Evolutionary conservation across 1,140 invertebrate species (phyloP).

Genomic region (Oppia nitens): DNA sequence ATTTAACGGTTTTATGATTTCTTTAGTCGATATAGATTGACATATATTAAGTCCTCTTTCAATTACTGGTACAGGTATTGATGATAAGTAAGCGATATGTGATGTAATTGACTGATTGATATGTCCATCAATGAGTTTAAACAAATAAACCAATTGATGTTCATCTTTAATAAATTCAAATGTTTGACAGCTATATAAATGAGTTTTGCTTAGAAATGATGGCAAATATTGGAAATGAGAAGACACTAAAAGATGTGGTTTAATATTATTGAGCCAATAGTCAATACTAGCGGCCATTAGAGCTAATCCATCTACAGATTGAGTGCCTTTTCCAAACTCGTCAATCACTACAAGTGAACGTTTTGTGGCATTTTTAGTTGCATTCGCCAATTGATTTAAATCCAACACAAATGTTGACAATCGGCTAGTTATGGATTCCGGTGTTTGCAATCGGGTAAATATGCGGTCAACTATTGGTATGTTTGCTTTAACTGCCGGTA

Average conservation of each 20-base stretch:
- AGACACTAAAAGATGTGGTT: slow-evolving; percentile 54
- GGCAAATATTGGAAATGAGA: slow-evolving; percentile 54
- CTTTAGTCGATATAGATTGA: not conserved
- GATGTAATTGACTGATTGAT: slow-evolving; percentile 38
- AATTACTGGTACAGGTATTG: slow-evolving; percentile 29
- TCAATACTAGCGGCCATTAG: slow-evolving; percentile 46
- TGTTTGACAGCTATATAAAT: slow-evolving; percentile 11
- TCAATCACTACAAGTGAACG: slow-evolving; percentile 64
- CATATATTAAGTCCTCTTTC: slow-evolving; percentile 20
- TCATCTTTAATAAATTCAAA: slow-evolving; percentile 36
- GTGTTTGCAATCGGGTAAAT: slow-evolving; percentile 48
- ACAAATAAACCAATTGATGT: slow-evolving; percentile 41
- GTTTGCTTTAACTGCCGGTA: slow-evolving; percentile 54
- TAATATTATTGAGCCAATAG: slow-evolving; percentile 39
- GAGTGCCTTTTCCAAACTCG: slow-evolving; percentile 79
- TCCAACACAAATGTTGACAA: slow-evolving; percentile 73
- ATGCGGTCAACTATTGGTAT: slow-evolving; percentile 54
- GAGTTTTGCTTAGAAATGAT: slow-evolving; percentile 25
- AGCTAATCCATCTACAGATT: slow-evolving; percentile 50
- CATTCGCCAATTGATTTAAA: slow-evolving; percentile 56
- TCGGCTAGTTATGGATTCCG: slow-evolving; percentile 55
- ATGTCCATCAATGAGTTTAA: slow-evolving; percentile 36
- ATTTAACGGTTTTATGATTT: not conserved
- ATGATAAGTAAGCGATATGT: slow-evolving; percentile 34
- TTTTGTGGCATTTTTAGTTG: slow-evolving; percentile 41